Conservation (phyloP, 2,797 vertebrate genomes). For the Agapornis canus region DNA sequence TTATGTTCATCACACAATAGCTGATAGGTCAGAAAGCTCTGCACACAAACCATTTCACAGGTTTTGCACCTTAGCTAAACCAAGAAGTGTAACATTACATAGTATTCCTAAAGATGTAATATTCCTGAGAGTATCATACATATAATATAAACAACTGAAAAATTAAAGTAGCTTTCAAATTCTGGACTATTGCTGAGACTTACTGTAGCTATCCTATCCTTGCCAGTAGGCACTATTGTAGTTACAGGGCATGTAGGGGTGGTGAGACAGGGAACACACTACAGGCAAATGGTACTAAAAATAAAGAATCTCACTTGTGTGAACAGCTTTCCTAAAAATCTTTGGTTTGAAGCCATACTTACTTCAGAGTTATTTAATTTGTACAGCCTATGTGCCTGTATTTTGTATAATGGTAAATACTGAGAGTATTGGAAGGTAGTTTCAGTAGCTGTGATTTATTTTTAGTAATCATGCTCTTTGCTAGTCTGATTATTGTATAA, state of each 20-base stretch:
- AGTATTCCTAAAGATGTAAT: background rate
- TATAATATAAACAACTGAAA: background rate
- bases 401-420: background rate
- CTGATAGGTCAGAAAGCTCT: background rate
- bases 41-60: background rate
- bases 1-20: background rate
- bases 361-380: background rate
- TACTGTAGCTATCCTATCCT: background rate
- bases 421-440: background rate
- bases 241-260: background rate
- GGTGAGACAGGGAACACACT: background rate
- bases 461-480: background rate
- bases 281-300: background rate
- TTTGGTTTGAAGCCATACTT: background rate
- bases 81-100: background rate
- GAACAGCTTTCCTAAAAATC: background rate
- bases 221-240: background rate
- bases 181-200: background rate
- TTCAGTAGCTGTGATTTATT: slow-evolving; percentile 31
- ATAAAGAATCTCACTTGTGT: background rate
- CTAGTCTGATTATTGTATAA: background rate
- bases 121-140: background rate
- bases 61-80: background rate
- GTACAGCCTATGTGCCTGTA: background rate
- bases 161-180: background rate